These are phyloP conservation scores for Aphrophora alni DNA, from an alignment of 2,888 invertebrate species.

Conservation along the genomic window DNA sequence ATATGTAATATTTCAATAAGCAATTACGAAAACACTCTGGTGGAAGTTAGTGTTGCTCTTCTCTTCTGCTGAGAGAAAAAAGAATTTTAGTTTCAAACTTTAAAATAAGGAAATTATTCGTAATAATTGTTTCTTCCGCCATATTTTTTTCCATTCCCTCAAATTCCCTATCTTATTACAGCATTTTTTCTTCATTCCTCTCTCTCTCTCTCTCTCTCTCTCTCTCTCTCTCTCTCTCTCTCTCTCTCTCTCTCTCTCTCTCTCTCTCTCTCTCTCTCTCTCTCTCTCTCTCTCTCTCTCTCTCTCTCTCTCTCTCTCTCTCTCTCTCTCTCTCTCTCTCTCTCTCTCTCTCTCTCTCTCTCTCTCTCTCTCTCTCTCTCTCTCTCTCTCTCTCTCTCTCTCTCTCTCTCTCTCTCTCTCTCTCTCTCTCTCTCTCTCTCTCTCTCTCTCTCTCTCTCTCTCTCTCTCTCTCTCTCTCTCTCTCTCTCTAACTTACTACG, in stretches of 20 bases:
- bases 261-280: background rate
- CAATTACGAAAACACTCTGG: no score
- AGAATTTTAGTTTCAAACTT: no score
- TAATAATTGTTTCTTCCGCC: no score
- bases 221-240: background rate
- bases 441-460: background rate
- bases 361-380: slow-evolving; percentile 13
- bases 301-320: background rate
- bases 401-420: background rate
- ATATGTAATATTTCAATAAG: no score
- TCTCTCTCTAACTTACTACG: no score
- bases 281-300: background rate
- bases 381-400: background rate
- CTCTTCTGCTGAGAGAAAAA: no score
- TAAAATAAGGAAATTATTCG: no score
- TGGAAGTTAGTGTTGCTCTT: no score
- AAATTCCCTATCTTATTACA: slow-evolving; percentile 10
- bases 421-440: background rate
- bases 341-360: slow-evolving; percentile 16
- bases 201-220: background rate
- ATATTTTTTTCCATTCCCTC: background rate
- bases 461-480: background rate
- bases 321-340: background rate
- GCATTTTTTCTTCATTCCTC: background rate
- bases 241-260: background rate